Evolutionary conservation across 2,797 vertebrate genomes (phyloP).

Genomic region (Pterois miles): DNA sequence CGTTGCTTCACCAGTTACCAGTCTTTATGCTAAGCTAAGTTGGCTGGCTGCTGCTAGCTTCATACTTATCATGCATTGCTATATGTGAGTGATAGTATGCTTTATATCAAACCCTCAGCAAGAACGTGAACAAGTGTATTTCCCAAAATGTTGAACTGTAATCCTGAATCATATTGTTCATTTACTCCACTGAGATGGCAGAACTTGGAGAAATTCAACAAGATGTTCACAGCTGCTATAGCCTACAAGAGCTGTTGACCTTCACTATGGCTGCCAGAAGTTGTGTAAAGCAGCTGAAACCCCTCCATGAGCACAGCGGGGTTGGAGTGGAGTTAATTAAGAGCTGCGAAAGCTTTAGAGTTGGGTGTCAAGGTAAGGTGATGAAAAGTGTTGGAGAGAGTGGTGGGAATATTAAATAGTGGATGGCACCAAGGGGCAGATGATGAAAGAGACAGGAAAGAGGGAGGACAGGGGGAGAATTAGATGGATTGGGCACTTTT

Average conservation of each 20-base stretch:
- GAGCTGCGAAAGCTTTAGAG: slow-evolving; percentile 46
- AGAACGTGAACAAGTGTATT: neutral
- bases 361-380: slow-evolving; percentile 47
- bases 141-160: neutral
- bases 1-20: neutral
- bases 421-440: slow-evolving; percentile 29
- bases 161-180: neutral
- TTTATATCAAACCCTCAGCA: neutral
- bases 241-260: slow-evolving; percentile 17
- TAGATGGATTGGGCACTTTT: slow-evolving; percentile 9
- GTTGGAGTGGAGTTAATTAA: slow-evolving; percentile 35
- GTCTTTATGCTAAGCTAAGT: neutral
- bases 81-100: neutral
- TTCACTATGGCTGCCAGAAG: slow-evolving; percentile 16
- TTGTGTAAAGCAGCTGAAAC: slow-evolving; percentile 32
- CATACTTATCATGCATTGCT: neutral
- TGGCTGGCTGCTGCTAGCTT: neutral
- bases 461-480: neutral
- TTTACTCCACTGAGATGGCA: neutral
- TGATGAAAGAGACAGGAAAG: slow-evolving; percentile 62
- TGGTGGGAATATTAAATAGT: slow-evolving; percentile 54
- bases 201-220: neutral
- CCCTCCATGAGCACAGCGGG: slow-evolving; percentile 5
- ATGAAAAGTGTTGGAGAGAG: slow-evolving; percentile 38
- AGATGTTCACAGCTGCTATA: neutral